Evolutionary conservation across 2,888 invertebrate genomes (phyloP).

Genomic region (Acanthosepion lycidas): DNA sequence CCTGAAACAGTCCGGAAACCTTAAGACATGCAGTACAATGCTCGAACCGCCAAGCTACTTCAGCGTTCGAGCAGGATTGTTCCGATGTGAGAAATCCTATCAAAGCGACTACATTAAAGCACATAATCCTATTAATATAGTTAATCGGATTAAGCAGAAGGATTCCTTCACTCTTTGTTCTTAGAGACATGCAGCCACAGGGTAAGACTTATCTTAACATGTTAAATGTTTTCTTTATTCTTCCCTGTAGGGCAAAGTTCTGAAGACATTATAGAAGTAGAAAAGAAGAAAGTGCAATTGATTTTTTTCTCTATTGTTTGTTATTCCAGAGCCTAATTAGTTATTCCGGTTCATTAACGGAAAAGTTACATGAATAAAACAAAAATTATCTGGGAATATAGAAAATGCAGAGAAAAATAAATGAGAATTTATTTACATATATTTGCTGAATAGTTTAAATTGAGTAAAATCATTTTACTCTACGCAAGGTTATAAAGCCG

Average conservation of each 20-base stretch:
- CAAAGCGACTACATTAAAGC: conserved; percentile 18
- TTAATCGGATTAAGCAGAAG: conserved; percentile 17
- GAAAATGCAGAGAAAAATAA: no score
- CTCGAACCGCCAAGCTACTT: neutral
- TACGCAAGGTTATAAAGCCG: no score
- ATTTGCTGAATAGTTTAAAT: no score
- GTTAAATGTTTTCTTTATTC: neutral
- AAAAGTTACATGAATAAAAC: no score
- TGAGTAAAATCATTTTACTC: no score
- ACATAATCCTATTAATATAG: neutral
- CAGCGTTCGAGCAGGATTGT: neutral
- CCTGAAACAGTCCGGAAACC: neutral
- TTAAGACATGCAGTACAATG: neutral
- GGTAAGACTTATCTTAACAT: conserved; percentile 11
- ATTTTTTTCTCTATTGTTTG: no score
- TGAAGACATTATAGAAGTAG: neutral
- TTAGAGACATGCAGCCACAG: neutral
- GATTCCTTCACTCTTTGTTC: neutral
- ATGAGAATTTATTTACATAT: no score
- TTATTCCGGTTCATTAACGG: no score
- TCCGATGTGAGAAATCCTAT: neutral
- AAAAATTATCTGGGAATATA: no score
- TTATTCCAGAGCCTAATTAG: no score
- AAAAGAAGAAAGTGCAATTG: neutral
- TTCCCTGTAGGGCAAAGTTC: neutral